Conservation (phyloP, 2,888 invertebrate species). For the Cosmorhoe ocellata region DNA sequence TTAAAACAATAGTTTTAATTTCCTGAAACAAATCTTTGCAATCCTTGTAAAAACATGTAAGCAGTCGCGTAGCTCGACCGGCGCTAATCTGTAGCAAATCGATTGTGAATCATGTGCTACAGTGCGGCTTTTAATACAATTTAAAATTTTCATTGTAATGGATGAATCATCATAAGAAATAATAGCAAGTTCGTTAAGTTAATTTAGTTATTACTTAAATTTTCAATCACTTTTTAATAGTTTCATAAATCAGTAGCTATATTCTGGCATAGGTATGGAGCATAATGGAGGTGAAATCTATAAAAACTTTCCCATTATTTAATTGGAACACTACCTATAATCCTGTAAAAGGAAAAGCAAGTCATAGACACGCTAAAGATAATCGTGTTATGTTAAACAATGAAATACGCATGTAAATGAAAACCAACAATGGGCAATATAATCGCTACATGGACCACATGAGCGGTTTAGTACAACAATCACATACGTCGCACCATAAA, state of each 20-base stretch:
- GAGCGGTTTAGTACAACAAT: constrained; percentile 43
- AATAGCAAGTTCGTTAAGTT: neutral
- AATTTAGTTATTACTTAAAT: constrained; percentile 1
- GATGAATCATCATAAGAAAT: constrained; percentile 24
- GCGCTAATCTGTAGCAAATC: constrained; percentile 51
- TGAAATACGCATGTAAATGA: constrained; percentile 27
- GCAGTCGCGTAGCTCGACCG: constrained; percentile 41
- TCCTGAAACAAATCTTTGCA: constrained; percentile 28
- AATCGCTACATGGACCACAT: constrained; percentile 32
- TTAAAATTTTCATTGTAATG: constrained; percentile 27
- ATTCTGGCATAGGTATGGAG: too few species aligned
- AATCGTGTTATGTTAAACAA: constrained; percentile 29
- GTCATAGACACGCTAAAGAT: constrained; percentile 22
- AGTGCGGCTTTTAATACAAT: constrained; percentile 34
- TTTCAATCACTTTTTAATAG: neutral
- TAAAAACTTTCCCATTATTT: too few species aligned
- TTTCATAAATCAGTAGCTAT: neutral
- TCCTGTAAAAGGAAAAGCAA: constrained; percentile 25
- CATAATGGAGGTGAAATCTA: too few species aligned
- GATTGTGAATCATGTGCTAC: constrained; percentile 44
- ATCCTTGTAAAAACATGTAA: constrained; percentile 36
- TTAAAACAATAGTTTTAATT: constrained; percentile 30
- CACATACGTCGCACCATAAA: constrained; percentile 47
- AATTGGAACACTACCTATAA: neutral
- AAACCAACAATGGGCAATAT: constrained; percentile 31